Base-by-base conservation (phyloP, 1,140 invertebrate genomes). In the Reticulitermes speratus region DNA sequence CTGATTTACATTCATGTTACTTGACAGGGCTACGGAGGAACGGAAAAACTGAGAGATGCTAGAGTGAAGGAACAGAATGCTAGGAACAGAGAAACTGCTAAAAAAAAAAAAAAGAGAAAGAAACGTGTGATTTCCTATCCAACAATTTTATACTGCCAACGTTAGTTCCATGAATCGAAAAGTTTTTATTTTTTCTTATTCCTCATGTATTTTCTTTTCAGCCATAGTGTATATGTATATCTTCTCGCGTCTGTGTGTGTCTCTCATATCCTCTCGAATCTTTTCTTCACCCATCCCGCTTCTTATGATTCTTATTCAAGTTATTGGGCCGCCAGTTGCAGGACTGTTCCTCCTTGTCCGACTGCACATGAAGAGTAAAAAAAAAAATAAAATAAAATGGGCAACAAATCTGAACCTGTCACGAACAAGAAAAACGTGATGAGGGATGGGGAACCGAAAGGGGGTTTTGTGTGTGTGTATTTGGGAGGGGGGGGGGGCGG, bases 381-480 rank as follows among this genome's bases (percentile, higher is more conserved):
- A 11, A 69, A 69, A 52, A 12, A 52, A 52, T 12, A 12, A 69
- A 75, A 75, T 75, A 75, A 75, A 75, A 75, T 30, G 25, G n/a
- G n/a, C n/a, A 30, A 75, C 65, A 75, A 75, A 75, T 75, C 65
- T 75, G 65, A 75, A 75, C 65, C 65, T 75, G 65, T 75, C 65
- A 75, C 65, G 65, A 8, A 75, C 65, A 75, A 75, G 65, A 75
- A 55, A 55, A 12, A 21, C 52, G 52, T 55, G 52, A 55, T 19
- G 19, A 55, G 52, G 52, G 52, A 55, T 55, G 52, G 3, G 19
- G 19, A 55, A 16, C 19, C 14, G 19, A 55, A 21, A 21, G 52
- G 52, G 19, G 14, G 5, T 12, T 55, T 16, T 55, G 14, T 55
- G 11, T 19, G 38, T 38, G 38, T 38, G 38, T 38, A 5, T 38